Percentiles rank a stretch among this genome's conserved stretches.
Conservation (phyloP, 2,113 vertebrate species). For the Protobothrops flavoviridis region DNA sequence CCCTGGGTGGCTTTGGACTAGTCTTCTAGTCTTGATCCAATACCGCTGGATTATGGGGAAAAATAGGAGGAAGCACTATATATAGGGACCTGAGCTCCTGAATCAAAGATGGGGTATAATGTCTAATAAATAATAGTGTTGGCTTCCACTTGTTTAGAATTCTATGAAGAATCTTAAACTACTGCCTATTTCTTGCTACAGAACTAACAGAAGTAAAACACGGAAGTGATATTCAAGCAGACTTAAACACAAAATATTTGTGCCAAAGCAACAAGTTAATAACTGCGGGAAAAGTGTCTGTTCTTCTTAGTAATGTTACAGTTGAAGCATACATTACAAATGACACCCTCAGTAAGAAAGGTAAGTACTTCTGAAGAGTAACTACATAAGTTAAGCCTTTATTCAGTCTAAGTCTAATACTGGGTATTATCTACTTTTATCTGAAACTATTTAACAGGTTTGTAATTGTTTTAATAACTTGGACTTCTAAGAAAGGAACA, state of each 20-base stretch:
- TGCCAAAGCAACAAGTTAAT: constrained; percentile 71
- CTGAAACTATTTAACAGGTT: not conserved
- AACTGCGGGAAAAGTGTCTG: constrained; percentile 45
- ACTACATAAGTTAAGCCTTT: not conserved
- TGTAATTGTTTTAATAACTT: not conserved
- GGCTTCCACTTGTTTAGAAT: not conserved
- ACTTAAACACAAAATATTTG: constrained; percentile 78
- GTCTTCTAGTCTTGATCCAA: not conserved
- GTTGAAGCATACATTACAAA: constrained; percentile 84
- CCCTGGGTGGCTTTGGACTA: not conserved
- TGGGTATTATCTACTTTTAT: not conserved
- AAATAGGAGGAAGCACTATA: not conserved
- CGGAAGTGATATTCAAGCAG: constrained; percentile 70
- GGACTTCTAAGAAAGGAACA: not conserved
- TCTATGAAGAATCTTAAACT: not conserved
- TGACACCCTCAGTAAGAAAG: constrained; percentile 74
- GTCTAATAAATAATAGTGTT: not conserved
- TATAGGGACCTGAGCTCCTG: not conserved
- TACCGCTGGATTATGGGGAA: not conserved
- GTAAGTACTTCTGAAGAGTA: constrained; percentile 63
- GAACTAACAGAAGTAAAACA: constrained; percentile 27
- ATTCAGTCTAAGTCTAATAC: not conserved
- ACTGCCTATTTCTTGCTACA: constrained; percentile 35
- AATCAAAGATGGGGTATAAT: not conserved
- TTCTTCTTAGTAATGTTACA: constrained; percentile 73